These are phyloP conservation scores for Epinotia demarniana DNA, from an alignment of 2,888 invertebrate species.

Conservation along the genomic window DNA sequence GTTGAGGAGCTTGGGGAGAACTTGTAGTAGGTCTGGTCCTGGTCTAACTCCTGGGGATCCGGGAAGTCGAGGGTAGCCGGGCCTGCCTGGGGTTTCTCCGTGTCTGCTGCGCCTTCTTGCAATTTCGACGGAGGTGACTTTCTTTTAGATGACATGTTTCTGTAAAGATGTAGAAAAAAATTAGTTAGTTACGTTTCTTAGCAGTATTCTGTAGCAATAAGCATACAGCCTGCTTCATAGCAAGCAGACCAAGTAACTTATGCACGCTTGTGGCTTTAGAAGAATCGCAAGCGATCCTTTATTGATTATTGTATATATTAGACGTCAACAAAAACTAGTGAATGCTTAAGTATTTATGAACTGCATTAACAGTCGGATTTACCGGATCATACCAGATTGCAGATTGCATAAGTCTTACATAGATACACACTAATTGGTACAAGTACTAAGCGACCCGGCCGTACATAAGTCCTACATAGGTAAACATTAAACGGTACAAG, in stretches of 20 bases:
- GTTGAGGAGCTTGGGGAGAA: slow-evolving; percentile 80
- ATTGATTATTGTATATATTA: too few species aligned
- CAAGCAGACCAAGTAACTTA: too few species aligned
- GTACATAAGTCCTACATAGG: not conserved
- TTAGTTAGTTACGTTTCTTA: slow-evolving; percentile 2
- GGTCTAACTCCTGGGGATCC: slow-evolving; percentile 75
- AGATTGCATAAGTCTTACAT: too few species aligned
- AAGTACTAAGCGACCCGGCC: not conserved
- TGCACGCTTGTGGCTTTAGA: too few species aligned
- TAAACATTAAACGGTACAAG: not conserved
- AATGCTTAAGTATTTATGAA: not conserved
- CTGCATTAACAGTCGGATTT: not conserved
- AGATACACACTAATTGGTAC: too few species aligned
- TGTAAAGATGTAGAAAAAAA: slow-evolving; percentile 78
- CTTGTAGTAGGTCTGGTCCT: slow-evolving; percentile 76
- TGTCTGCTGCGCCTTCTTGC: slow-evolving; percentile 88
- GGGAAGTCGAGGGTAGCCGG: slow-evolving; percentile 80
- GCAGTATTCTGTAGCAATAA: too few species aligned
- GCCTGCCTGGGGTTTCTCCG: slow-evolving; percentile 80
- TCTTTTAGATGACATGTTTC: slow-evolving; percentile 98
- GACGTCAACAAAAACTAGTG: not conserved
- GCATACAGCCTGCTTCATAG: too few species aligned
- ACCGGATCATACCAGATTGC: too few species aligned
- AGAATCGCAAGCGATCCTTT: too few species aligned
- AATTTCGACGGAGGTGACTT: slow-evolving; percentile 98